Evolutionary conservation across 1,140 invertebrate genomes (phyloP), one percentile per base, ranked within the genome.

Genomic region (Conus ventricosus): DNA sequence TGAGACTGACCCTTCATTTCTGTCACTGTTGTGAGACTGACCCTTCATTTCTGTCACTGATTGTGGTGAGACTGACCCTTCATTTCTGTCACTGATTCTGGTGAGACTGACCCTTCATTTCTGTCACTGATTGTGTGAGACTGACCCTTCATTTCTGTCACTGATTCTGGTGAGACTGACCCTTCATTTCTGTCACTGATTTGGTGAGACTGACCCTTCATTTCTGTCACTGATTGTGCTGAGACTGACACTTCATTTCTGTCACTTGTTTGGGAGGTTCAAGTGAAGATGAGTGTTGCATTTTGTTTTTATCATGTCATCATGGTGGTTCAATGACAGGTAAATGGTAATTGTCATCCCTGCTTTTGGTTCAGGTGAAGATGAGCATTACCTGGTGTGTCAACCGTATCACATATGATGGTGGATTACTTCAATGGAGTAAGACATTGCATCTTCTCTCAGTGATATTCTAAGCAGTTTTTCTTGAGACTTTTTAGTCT

Each of bases 81-180:
- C 39, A 39, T 39, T 39, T 39, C 39, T 39, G 39, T 39, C 39
- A n/a, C n/a, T n/a, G 94, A 94, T 87, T 94, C 94, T 90, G 94
- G 94, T 94, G 86, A 80, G 88, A 75, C 13, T 8, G 63, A 84
- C 23, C 3, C 0, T 39, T 39, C 39, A 39, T 39, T 39, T 39
- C 39, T 39, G 39, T 39, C 39, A n/a, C n/a, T n/a, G n/a, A n/a
- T n/a, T n/a, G n/a, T n/a, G 94, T 94, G 86, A 80, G 88, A 75
- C 13, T 8, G 63, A 84, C 23, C 3, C 0, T 39, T 39, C 39
- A 39, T 39, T 39, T 39, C 39, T 39, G 39, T 39, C 39, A n/a
- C n/a, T n/a, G 94, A 94, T 87, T 94, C 94, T 90, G 94, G 94
- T 94, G 86, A 80, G 88, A 75, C 13, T 8, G 63, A 84, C 23